Base-by-base conservation (phyloP, 2,888 invertebrate species). In the Mantis religiosa region DNA sequence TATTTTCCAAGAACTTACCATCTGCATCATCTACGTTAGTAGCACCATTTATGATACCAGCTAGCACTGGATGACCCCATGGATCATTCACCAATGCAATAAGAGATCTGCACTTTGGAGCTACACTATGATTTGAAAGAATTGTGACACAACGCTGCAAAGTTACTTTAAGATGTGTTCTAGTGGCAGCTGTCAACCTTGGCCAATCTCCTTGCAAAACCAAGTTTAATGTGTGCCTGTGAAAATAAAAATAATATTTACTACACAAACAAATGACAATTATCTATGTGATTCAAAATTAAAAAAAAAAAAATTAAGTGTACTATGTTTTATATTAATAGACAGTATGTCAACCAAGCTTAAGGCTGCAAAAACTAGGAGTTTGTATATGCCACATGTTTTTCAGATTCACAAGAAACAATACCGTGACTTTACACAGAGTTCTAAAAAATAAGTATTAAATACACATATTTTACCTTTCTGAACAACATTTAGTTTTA, bases 161-260 rank as follows among this genome's bases (percentile, higher is more conserved):
- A 83, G 93, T 93, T 54, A 93, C 93, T 91, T 92, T 92, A 91
- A 94, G 92, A 91, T 93, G 93, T 90, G 93, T 94, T 91, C 93
- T 93, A 90, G 93, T 92, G 90, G 92, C 93, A 90, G 92, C 92
- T 91, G 92, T 92, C 91, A 93, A 92, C 91, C 93, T 94, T 92
- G 95, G 95, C 95, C 95, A 95, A 91, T 94, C 93, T 89, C 94
- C 95, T 90, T 95, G 93, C 91, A 94, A 93, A 91, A 94, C 93
- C 91, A 95, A 90, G 81, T 91, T 89, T 84, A 92, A 90, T 27
- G 92, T 92, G 90, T 92, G 91, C 90, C 92, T 92, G 90, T 88
- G 90, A 91, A 89, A 89, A 90, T 88, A 85, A n/a, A 83, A 28
- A 71, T 20, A 54, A 34, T 41, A 9, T 12, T 34, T 34, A 34